Evolutionary conservation across 2,113 vertebrate genomes (phyloP), one percentile per base, ranked within the genome.

Genomic region (Percopsis transmontana): DNA sequence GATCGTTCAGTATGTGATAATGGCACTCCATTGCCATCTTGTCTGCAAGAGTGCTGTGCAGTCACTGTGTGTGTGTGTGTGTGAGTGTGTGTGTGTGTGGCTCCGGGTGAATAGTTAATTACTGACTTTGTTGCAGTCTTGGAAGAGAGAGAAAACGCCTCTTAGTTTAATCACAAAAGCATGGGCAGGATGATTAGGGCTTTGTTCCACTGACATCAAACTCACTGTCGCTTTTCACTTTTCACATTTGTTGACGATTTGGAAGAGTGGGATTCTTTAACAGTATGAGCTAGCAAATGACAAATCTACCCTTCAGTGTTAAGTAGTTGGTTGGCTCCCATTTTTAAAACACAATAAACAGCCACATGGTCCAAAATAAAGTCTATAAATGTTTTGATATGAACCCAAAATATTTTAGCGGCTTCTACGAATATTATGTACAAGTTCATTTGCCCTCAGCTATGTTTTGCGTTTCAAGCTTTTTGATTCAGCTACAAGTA

Each of bases 101-200:
- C 63, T 62, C 24, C 51, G 62, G 27, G 47, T 52, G 66, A 42
- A 66, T 58, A 59, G 24, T 81, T 79, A 71, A 72, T 83, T 66
- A 76, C 69, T 24, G 64, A 70, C 80, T 74, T 79, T 79, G 71
- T 76, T 58, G 70, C 58, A 62, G 66, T 57, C 75, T 73, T 77
- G 71, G 70, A 77, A 66, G 53, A 58, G 40, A 58, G 74, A 64
- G 60, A 42, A 73, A 72, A 81, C 48, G 66, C 76, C 70, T 80
- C 70, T 80, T 58, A 59, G 68, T 67, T 15, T 69, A 77, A 80
- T 80, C 45, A 58, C 70, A 61, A 77, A 80, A 60, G 62, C 55
- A 52, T 19, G 56, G 64, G 73, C 42, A 15, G 20, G 16, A 76
- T 44, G 20, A 74, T 58, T 70, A 79, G 83, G 69, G 69, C 74